phyloP scores from a whole-genome alignment of 2,797 vertebrate genomes.

The Loris lydekkerianus region DNA sequence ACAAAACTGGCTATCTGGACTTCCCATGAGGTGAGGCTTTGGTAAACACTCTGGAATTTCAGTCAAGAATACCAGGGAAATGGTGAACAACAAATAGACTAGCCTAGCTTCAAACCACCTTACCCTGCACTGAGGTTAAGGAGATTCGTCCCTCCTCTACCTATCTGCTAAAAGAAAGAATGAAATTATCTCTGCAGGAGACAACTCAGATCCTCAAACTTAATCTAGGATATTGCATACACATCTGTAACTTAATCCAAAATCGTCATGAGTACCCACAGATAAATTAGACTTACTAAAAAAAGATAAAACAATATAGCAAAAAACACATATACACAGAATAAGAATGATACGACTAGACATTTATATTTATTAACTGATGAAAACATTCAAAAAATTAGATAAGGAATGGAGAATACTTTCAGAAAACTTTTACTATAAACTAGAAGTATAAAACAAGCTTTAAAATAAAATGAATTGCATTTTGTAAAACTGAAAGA shows the following conservation, averaged over 20 bases:
- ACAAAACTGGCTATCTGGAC: neutral
- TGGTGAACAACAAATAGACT: neutral
- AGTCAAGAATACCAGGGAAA: neutral
- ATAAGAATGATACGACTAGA: neutral
- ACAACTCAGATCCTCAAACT: neutral
- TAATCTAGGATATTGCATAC: neutral
- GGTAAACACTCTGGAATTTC: neutral
- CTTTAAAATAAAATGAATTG: neutral
- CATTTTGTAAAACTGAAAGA: neutral
- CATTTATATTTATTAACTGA: neutral
- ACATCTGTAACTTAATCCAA: neutral
- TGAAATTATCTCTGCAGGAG: neutral
- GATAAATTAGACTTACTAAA: constrained; percentile 10
- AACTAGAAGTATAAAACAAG: neutral
- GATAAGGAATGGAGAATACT: neutral
- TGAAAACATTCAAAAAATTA: neutral
- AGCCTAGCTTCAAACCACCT: neutral
- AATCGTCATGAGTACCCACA: neutral
- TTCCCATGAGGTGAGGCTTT: neutral
- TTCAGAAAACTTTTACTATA: neutral
- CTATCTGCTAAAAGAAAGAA: neutral
- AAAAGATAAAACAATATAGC: neutral
- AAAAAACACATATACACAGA: neutral
- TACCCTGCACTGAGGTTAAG: neutral
- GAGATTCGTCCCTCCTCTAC: neutral